Percentiles rank a stretch among this genome's conserved stretches.
Evolutionary conservation across 2,113 vertebrate species (phyloP).

Genomic region (Struthidea cinerea): DNA sequence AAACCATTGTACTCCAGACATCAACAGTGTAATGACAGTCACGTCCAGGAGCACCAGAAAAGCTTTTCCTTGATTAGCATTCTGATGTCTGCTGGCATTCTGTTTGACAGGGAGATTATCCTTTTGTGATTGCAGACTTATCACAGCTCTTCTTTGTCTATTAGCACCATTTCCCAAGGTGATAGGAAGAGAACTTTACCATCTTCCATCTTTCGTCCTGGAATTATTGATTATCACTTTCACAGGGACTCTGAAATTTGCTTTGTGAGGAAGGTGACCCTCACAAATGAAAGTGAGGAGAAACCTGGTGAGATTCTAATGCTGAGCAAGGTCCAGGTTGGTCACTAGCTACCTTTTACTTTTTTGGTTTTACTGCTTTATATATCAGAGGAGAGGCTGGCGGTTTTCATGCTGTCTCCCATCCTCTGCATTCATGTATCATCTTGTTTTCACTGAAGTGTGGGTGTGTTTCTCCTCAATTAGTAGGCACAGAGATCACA

Average conservation of each 20-base stretch:
- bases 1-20: not conserved
- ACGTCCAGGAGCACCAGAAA: not conserved
- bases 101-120: slow-evolving; percentile 13
- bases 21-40: not conserved
- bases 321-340: not conserved
- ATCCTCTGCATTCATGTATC: not conserved
- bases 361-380: not conserved
- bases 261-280: not conserved
- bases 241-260: not conserved
- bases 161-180: not conserved
- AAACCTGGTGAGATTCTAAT: not conserved
- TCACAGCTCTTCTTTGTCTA: not conserved
- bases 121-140: not conserved
- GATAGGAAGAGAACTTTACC: not conserved
- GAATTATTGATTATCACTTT: not conserved
- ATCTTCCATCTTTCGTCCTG: not conserved
- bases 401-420: not conserved
- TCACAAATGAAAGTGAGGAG: not conserved
- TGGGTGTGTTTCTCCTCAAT: not conserved
- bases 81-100: not conserved
- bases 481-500: not conserved
- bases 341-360: not conserved
- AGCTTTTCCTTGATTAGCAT: slow-evolving; percentile 5
- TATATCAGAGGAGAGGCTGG: not conserved
- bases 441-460: not conserved